These are phyloP conservation scores for Rhinopomastus cyanomelas DNA, from an alignment of 2,113 vertebrate genomes.

Conservation along the genomic window DNA sequence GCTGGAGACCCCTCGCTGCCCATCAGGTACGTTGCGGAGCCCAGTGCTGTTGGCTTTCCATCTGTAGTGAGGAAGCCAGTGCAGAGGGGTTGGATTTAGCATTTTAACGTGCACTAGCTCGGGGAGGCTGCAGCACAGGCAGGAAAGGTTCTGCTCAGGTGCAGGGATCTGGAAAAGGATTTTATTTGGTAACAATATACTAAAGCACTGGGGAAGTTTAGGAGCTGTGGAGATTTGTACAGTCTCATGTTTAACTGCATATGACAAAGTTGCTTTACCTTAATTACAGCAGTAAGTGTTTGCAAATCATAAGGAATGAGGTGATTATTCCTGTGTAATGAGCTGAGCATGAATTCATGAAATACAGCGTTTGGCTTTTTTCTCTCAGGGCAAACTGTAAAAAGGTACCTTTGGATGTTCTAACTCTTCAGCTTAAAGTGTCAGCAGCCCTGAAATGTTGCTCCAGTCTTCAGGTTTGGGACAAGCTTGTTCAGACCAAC, in stretches of 20 bases:
- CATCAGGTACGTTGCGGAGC: constrained; percentile 80
- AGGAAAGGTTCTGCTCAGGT: not conserved
- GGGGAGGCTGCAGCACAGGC: not conserved
- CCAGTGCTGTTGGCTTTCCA: fast-evolving
- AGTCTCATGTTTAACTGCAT: not conserved
- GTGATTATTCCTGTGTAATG: not conserved
- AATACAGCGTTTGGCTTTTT: not conserved
- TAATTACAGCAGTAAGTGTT: not conserved
- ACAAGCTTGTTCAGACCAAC: fast-evolving
- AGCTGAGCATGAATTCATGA: not conserved
- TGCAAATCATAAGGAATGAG: not conserved
- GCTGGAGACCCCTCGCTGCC: constrained; percentile 91
- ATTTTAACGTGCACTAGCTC: fast-evolving
- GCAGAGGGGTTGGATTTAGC: too few relatives aligned
- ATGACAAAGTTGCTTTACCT: not conserved
- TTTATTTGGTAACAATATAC: not conserved
- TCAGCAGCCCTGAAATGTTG: not conserved
- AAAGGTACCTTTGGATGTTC: not conserved
- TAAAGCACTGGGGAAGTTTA: too few relatives aligned
- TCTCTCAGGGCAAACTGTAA: not conserved
- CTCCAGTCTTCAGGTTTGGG: not conserved
- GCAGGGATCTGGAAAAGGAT: not conserved
- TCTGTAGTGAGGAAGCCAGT: not conserved
- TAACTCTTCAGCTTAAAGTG: not conserved
- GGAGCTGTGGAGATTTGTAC: not conserved